Evolutionary conservation across 2,113 vertebrate genomes (phyloP).

Genomic region (Rhinopomastus cyanomelas): DNA sequence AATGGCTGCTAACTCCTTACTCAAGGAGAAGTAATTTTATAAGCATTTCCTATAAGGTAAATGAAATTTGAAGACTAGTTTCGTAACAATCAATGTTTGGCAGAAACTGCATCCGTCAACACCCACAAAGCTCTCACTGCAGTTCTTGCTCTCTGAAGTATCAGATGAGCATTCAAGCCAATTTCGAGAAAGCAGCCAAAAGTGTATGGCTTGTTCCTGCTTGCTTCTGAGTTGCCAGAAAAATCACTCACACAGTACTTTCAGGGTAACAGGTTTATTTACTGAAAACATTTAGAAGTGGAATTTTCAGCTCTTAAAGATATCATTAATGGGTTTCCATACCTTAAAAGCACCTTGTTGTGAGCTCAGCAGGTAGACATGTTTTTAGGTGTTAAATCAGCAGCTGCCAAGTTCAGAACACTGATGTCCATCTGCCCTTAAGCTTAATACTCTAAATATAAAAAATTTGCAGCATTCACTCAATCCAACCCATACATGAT

Average conservation of each 20-base stretch:
- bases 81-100: not conserved
- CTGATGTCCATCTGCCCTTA: not conserved
- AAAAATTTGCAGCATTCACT: not conserved
- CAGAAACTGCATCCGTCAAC: not conserved
- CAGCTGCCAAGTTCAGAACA: not conserved
- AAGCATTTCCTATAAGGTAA: not conserved
- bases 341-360: not conserved
- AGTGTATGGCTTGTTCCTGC: not conserved
- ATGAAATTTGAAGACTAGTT: constrained; percentile 13
- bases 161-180: not conserved
- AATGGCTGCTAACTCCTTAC: not conserved
- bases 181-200: not conserved
- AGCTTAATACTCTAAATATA: not conserved
- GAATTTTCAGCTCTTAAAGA: not conserved
- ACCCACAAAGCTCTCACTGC: not conserved
- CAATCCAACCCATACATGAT: not conserved
- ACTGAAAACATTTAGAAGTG: not conserved
- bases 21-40: not conserved
- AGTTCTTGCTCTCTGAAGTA: not conserved
- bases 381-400: not conserved
- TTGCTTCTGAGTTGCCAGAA: not conserved
- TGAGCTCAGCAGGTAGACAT: not conserved
- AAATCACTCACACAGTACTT: not conserved
- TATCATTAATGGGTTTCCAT: not conserved
- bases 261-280: not conserved